Percentiles rank a stretch among this genome's conserved stretches.
phyloP scores from a whole-genome alignment of 2,797 vertebrate genomes.

The Acropternis orthonyx region DNA sequence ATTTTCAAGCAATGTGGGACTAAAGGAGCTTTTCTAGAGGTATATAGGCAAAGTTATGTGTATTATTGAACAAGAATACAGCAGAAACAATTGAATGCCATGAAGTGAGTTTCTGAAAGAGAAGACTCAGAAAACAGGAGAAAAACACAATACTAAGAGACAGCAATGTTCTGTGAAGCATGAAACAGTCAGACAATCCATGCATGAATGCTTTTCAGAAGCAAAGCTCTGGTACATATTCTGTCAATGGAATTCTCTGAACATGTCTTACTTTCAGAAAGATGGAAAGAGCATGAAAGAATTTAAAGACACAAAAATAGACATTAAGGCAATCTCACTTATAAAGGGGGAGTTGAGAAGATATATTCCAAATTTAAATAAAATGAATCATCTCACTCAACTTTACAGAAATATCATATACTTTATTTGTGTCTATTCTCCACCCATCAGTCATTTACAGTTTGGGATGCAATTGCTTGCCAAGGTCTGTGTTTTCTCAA shows the following conservation, averaged over 20 bases:
- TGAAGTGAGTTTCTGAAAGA: not conserved
- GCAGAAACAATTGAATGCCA: not conserved
- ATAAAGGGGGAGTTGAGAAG: not conserved
- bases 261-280: not conserved
- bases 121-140: not conserved
- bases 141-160: not conserved
- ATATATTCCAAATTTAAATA: constrained; percentile 1
- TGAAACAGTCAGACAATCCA: not conserved
- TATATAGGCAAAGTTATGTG: fast-evolving
- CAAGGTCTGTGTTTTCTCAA: not conserved
- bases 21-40: not conserved
- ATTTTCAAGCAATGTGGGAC: not conserved
- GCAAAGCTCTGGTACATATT: not conserved
- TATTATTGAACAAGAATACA: not conserved
- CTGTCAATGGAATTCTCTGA: constrained; percentile 10
- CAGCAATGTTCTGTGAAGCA: not conserved
- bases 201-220: not conserved
- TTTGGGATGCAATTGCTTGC: not conserved
- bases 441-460: not conserved
- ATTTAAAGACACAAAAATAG: not conserved
- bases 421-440: not conserved
- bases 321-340: constrained; percentile 1
- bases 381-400: constrained; percentile 25
- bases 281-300: not conserved
- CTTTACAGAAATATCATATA: not conserved